Base-by-base conservation (phyloP, 2,888 invertebrate species). In the Cheilosia variabilis region DNA sequence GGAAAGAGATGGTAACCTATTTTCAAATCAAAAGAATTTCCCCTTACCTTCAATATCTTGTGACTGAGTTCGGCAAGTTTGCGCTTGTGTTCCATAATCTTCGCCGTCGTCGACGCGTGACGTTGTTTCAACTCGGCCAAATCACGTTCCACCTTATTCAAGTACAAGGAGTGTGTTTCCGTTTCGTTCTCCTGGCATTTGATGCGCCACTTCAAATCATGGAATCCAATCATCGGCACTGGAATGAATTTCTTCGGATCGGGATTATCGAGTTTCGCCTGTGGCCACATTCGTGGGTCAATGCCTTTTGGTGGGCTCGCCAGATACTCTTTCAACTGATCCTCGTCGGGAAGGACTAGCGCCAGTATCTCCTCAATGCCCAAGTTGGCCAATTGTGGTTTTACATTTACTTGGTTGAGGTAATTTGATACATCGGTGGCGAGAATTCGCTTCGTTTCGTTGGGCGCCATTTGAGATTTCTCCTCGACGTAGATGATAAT, bases 191-290 rank as follows among this genome's bases (percentile, higher is more conserved):
- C 95, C 90, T 98, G 98, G 88, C 96, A 96, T 87, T 96, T 95
- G 71, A 97, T 94, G 15, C 99, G 95, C 92, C 96, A 95, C 91
- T 96, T 96, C 7, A 94, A 93, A 91, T 96, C 96, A 43, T 94
- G 93, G 90, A 99, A 98, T 0, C 99, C 99, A 87, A 98, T 95
- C 92, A 99, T 96, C 0, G 98, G 98, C 13, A 98, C 97, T 0
- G 99, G 99, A 90, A 99, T 96, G 89, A 98, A 96, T 89, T 95
- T 95, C 43, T 95, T 95, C 0, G 97, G 95, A 92, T 99, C 97
- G 0, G 99, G 99, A 93, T 99, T 99, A 90, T 99, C 98, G 34
- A 96, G 93, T 90, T 98, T 98, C 0, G 99, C 99, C 92, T 99
- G 98, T 89, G 97, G 96, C 99, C 99, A 99, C 89, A 99, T 93